Base-by-base conservation (phyloP, 2,797 vertebrate genomes). In the Dallia pectoralis region DNA sequence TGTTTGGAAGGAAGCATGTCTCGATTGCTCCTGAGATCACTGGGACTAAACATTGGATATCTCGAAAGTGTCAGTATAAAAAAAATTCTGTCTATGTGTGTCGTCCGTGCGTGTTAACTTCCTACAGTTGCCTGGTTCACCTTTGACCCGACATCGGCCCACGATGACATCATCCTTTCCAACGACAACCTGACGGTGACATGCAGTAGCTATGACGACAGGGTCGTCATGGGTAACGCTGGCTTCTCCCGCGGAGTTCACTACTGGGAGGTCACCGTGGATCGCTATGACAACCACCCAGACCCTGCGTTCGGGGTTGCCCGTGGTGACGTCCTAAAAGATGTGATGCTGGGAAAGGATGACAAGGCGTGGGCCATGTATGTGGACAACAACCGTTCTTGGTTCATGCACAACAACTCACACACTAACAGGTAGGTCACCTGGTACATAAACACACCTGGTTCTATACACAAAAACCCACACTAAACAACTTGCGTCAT, bases 351-450 rank as follows among this genome's bases (percentile, higher is more conserved):
- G 87, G 97, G 97, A 74, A 98, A 98, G 89, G 97, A 99, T 6
- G 96, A 99, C 87, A 98, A 97, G 87, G 97, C 97, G 14, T 99
- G 97, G 97, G 96, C 97, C 80, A 98, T 99, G 97, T 99, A 99
- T 7, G 97, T 98, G 92, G 97, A 99, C 93, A 99, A 97, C 87
- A 98, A 98, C 92, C 93, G 97, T 75, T 98, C 96, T 90, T 98
- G 97, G 97, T 99, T 99, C 93, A 98, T 98, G 97, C 96, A 98
- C 93, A 98, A 96, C 94, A 99, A 98, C 85, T 98, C 97, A 0
- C 97, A 98, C 93, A 98, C 97, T 75, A 98, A 97, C 95, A 97
- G 97, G 97, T 98, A 77, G 91, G 51, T 53, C 16, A 53, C 51
- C 51, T 53, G 12, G 74, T 32, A 62, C 66, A 36, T 69, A 69